Base-by-base conservation (phyloP, 2,797 vertebrate genomes). In the Mycteria americana region DNA sequence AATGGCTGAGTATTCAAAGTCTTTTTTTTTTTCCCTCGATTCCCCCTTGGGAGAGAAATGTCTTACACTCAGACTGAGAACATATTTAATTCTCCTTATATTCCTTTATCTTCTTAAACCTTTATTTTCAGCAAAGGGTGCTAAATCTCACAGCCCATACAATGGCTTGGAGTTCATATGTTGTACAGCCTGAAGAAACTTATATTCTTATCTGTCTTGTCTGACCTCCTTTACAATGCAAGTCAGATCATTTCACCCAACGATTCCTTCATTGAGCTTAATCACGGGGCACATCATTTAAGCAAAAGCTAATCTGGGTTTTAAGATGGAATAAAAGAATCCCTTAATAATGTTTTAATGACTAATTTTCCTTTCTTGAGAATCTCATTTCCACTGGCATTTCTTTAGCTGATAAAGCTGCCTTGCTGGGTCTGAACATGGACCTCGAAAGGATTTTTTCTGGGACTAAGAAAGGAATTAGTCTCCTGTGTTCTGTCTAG, bases 271-370 rank as follows among this genome's bases (percentile, higher is more conserved):
- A 14, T 4, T 68, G 54, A 78, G 27, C 33, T 60, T 77, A 67
- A 73, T 51, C 54, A 30, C 0, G 2, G 46, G 17, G 9, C n/a
- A 6, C 31, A 17, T 64, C 60, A 64, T 85, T 70, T 13, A 43
- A 75, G 45, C 68, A 63, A 63, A 68, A 35, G 45, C 51, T 92
- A 64, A 57, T 63, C 50, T 85, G 56, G 45, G 16, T 14, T 75
- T 82, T 45, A 73, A 90, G 18, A 86, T 30, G 31, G 64, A 88
- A 50, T 77, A 80, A 63, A 76, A 91, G 39, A 53, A 73, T 53
- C 59, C 16, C 41, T 87, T 89, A 64, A 35, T 68, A 33, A 78
- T 19, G 14, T 46, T 90, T 70, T 30, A 57, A 23, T 37, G 24
- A 41, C 13, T 74, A 14, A 37, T 81, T 90, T 92, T 73, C 35